phyloP scores from a whole-genome alignment of 2,113 vertebrate species.

The Mesocricetus auratus region DNA sequence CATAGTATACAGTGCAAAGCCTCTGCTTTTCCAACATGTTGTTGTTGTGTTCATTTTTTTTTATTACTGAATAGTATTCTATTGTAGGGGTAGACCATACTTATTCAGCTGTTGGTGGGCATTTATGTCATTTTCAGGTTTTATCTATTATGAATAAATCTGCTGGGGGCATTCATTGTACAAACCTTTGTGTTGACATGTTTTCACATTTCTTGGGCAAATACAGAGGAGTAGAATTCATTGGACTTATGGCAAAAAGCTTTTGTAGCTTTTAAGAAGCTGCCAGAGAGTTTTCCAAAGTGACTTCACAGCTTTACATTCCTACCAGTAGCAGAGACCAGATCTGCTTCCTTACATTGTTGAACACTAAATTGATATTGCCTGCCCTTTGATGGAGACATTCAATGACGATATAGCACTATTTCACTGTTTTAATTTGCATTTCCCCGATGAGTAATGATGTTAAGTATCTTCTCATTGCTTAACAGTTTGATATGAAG shows the following conservation, averaged over 20 bases:
- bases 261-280: constrained; percentile 47
- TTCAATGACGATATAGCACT: background rate
- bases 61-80: background rate
- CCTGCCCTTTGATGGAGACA: background rate
- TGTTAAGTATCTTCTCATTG: constrained; percentile 16
- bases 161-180: background rate
- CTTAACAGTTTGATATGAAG: constrained; percentile 31
- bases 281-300: constrained; percentile 40
- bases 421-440: constrained; percentile 35
- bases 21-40: constrained; percentile 23
- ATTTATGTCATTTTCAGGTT: constrained; percentile 18
- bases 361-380: background rate
- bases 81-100: background rate
- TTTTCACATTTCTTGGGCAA: constrained; percentile 59
- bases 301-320: background rate
- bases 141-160: constrained; percentile 9
- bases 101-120: background rate
- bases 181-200: constrained; percentile 21
- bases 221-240: constrained; percentile 41
- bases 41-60: constrained; percentile 25
- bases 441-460: constrained; percentile 26
- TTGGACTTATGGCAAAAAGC: background rate
- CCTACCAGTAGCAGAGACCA: background rate
- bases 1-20: too few relatives aligned
- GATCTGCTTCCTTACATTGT: background rate